Base-by-base conservation (phyloP, 1,140 invertebrate genomes). In the Pectinophora gossypiella region DNA sequence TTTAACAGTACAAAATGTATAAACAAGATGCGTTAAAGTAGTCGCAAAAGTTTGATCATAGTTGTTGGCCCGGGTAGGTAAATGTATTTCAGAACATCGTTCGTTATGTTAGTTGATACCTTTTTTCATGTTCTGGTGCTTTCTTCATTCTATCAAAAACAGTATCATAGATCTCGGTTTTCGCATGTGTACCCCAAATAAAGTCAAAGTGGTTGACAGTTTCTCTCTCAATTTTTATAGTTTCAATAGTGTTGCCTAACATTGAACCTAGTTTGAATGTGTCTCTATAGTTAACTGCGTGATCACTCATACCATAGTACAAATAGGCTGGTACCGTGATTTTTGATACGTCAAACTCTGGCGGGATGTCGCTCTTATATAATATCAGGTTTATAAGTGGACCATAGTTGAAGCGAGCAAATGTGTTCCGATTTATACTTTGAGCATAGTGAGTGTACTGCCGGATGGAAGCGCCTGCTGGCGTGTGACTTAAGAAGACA, bases 391-490 rank as follows among this genome's bases (percentile, higher is more conserved):
- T 92, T 20, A 72, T 75, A 5, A 56, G n/a, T 6, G 64, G 59
- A 0, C 87, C 87, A 51, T 85, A 78, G 58, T 90, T 88, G 48
- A 82, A 90, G 35, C 82, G 73, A 3, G 81, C 76, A 53, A 89
- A 89, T 0, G 48, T 48, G 0, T 77, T 82, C 0, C 67, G 87
- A 16, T 84, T 78, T n/a, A 87, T 89, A n/a, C 88, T 75, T 61
- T 92, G 93, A 0, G 88, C 90, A 62, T 88, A 94, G 64, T 94
- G 93, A 19, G 93, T 84, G 5, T 96, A 69, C 69, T 95, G 94
- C 64, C 92, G 91, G 50, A 91, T 91, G 0, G 94, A 94, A 2
- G 94, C 91, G n/a, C 95, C 94, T 5, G 94, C 93, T 1, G 96
- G 95, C 4, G 91, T 88, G 68, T 96, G 94, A 0, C 91, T 90